Evolutionary conservation across 2,888 invertebrate species (phyloP), one percentile per base, ranked within the genome.

Genomic region (Eurytoma adleriae): DNA sequence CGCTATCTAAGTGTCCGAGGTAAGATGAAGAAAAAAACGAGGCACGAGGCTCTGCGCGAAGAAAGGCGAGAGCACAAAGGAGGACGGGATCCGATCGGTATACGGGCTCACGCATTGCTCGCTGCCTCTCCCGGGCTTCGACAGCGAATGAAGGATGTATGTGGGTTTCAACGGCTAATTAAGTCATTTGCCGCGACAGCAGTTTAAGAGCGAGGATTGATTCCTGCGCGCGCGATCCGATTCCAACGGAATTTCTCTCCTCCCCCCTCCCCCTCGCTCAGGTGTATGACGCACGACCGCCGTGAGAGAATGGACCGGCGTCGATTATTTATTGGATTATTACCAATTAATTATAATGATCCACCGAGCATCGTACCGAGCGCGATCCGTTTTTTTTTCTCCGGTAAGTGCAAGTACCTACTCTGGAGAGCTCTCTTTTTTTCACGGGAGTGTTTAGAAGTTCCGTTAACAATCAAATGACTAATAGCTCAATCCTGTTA

Each of bases 301-400:
- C 56, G 74, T 66, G 64, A 74, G 79, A 78, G 72, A 75, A 75
- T 57, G 40, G 59, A 27, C n/a, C 30, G 20, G 1, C 40, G 48
- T 67, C 67, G 67, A 77, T 80, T 77, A 80, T 77, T 77, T 80
- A 80, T 77, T 77, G 77, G 71, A 71, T 70, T 75, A 75, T 79
- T 66, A 66, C 71, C 64, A 66, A 79, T 70, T 66, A 79, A 79
- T 79, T 75, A 54, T 71, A 67, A 71, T 70, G 79, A 75, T 75
- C 56, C 14, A 16, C 20, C 69, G 56, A 30, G 56, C 68, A 61
- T 71, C 52, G 0, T 27, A 7, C 2, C 20, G 20, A 5, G 18
- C 12, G 12, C 0, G 16, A 18, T 12, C n/a, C 18, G 27, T 24
- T 14, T n/a, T 64, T 18, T 64, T 61, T 18, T 27, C 10, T 12